Conservation (phyloP, 1,140 invertebrate species). For the Dendrolimus punctatus region DNA sequence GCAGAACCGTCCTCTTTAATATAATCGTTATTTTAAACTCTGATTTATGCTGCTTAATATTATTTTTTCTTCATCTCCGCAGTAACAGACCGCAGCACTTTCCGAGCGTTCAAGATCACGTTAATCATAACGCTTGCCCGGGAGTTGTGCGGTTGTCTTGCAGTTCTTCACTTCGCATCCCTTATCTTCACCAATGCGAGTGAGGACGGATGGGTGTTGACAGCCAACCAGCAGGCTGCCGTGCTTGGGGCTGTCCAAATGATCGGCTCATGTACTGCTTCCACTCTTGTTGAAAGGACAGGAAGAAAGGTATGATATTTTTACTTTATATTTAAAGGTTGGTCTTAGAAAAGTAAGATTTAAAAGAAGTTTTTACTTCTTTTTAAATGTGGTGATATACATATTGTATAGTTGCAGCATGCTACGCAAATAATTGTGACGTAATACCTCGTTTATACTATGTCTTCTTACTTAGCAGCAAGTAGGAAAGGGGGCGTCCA, state of each 20-base stretch:
- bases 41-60: neutral
- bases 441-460: too few species aligned
- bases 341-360: too few species aligned
- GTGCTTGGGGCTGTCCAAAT: constrained; percentile 49
- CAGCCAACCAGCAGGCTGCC: constrained; percentile 49
- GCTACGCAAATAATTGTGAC: too few species aligned
- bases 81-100: constrained; percentile 47
- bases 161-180: constrained; percentile 57
- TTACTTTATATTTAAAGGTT: too few species aligned
- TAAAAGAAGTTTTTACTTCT: too few species aligned
- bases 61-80: constrained; percentile 4
- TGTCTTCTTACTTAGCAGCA: too few species aligned
- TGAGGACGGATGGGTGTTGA: constrained; percentile 35
- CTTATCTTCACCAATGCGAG: constrained; percentile 52
- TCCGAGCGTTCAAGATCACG: constrained; percentile 52
- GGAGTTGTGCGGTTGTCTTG: constrained; percentile 54
- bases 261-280: constrained; percentile 47
- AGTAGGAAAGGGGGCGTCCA: too few species aligned
- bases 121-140: constrained; percentile 48
- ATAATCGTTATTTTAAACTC: neutral
- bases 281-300: constrained; percentile 44
- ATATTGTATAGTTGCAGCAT: too few species aligned
- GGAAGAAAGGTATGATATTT: constrained; percentile 44
- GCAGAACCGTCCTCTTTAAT: too few species aligned
- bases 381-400: too few species aligned